phyloP scores from a whole-genome alignment of 2,888 invertebrate species.

The Drosophila falleni region DNA sequence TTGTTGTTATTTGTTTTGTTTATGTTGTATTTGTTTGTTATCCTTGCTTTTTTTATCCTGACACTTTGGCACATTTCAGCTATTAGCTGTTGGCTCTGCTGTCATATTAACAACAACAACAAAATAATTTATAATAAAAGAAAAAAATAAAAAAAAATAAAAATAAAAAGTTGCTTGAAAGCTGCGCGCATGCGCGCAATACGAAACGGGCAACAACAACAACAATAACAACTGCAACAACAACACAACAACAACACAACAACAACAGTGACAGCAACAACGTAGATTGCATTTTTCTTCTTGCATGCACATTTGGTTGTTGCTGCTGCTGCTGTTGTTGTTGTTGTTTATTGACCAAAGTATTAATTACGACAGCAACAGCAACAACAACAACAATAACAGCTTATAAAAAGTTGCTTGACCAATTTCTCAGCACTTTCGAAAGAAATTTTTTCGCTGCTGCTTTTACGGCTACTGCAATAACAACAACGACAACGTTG shows the following conservation, averaged over 20 bases:
- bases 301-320: constrained; percentile 18
- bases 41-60: constrained; percentile 29
- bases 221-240: constrained; percentile 6
- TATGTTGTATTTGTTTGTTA: constrained; percentile 9
- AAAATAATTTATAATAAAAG: neutral
- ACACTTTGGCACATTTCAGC: constrained; percentile 43
- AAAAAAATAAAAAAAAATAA: constrained; percentile 5
- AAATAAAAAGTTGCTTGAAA: constrained; percentile 19
- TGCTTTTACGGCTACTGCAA: constrained; percentile 40
- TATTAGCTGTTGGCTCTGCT: constrained; percentile 34
- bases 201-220: constrained; percentile 24
- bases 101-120: constrained; percentile 10
- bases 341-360: constrained; percentile 52
- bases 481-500: constrained; percentile 43
- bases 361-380: constrained; percentile 55
- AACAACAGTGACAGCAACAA: constrained; percentile 2
- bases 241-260: constrained; percentile 2
- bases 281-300: constrained; percentile 33
- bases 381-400: constrained; percentile 25
- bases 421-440: constrained; percentile 68
- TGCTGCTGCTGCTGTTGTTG: constrained; percentile 11
- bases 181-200: constrained; percentile 52
- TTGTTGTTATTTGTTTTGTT: constrained; percentile 19
- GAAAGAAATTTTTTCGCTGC: constrained; percentile 65
- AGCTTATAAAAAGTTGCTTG: constrained; percentile 52